A percentile compares a stretch with the other conserved stretches of the same genome.
phyloP scores from a whole-genome alignment of 2,888 invertebrate genomes.

The Cyclophora punctaria region DNA sequence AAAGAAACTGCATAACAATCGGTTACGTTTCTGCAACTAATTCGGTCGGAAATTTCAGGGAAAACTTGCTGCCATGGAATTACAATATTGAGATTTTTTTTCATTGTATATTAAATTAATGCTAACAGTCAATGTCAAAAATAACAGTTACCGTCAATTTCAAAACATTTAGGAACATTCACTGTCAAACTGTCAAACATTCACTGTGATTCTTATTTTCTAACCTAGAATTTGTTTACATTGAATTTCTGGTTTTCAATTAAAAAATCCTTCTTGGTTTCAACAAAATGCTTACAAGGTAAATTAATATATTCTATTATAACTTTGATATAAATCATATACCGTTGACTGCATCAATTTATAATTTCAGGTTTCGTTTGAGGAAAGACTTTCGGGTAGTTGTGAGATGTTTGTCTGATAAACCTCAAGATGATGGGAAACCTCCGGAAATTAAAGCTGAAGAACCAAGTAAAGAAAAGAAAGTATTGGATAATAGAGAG shows the following conservation, averaged over 20 bases:
- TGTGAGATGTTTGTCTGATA: constrained; percentile 41
- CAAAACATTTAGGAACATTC: no score
- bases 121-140: neutral
- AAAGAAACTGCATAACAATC: no score
- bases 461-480: constrained; percentile 24
- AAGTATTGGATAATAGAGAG: constrained; percentile 37
- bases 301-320: neutral
- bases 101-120: no score
- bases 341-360: neutral
- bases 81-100: no score
- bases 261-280: neutral
- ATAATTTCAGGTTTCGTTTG: constrained; percentile 30
- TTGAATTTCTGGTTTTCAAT: neutral
- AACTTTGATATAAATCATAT: neutral
- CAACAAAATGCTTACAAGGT: constrained; percentile 15
- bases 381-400: constrained; percentile 37
- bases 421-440: constrained; percentile 48
- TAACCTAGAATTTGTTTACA: neutral
- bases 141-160: constrained; percentile 15
- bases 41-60: no score
- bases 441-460: constrained; percentile 27
- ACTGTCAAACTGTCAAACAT: no score
- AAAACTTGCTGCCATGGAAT: no score
- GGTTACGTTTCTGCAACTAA: no score
- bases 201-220: no score